A percentile compares a stretch with the other conserved stretches of the same genome.
Conservation (phyloP, 1,140 invertebrate species). For the Pseudobourletiella spinata region DNA sequence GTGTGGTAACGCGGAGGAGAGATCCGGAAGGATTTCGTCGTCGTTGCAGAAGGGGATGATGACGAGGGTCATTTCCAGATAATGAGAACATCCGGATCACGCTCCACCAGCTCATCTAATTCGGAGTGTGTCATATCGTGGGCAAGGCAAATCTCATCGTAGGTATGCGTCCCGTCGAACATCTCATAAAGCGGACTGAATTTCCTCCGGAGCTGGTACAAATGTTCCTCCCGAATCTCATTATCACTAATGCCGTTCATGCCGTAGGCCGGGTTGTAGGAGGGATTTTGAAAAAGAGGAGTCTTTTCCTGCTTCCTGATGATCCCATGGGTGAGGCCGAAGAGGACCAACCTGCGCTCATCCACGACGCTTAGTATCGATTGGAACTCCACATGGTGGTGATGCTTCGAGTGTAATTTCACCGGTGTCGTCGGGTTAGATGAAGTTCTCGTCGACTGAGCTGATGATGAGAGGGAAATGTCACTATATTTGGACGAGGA, state of each 20-base stretch:
- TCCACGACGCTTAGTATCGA: slow-evolving; percentile 48
- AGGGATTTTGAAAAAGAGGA: slow-evolving; percentile 16
- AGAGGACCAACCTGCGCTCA: slow-evolving; percentile 79
- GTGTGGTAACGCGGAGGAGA: no score
- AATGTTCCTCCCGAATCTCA: slow-evolving; percentile 32
- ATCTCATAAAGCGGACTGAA: slow-evolving; percentile 48
- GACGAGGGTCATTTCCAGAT: slow-evolving; percentile 72
- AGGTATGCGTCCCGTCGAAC: slow-evolving; percentile 68
- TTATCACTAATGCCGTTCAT: slow-evolving; percentile 50
- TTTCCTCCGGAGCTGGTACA: slow-evolving; percentile 39
- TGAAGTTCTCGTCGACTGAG: slow-evolving; percentile 29
- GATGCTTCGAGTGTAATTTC: slow-evolving; percentile 12
- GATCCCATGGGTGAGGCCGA: slow-evolving; percentile 75
- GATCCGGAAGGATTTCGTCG: no score
- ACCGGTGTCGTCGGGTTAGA: slow-evolving; percentile 32
- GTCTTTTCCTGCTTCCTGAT: slow-evolving; percentile 72
- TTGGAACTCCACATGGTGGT: slow-evolving; percentile 13
- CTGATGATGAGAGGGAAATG: slow-evolving; percentile 32
- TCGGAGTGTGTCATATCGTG: slow-evolving; percentile 68
- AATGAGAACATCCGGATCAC: slow-evolving; percentile 70
- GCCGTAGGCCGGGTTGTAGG: slow-evolving; percentile 14
- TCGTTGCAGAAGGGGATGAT: no score
- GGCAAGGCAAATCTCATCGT: slow-evolving; percentile 82
- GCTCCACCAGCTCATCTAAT: slow-evolving; percentile 75
- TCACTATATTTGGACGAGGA: slow-evolving; percentile 31